Base-by-base conservation (phyloP, 2,113 vertebrate species). In the Strix aluco region DNA sequence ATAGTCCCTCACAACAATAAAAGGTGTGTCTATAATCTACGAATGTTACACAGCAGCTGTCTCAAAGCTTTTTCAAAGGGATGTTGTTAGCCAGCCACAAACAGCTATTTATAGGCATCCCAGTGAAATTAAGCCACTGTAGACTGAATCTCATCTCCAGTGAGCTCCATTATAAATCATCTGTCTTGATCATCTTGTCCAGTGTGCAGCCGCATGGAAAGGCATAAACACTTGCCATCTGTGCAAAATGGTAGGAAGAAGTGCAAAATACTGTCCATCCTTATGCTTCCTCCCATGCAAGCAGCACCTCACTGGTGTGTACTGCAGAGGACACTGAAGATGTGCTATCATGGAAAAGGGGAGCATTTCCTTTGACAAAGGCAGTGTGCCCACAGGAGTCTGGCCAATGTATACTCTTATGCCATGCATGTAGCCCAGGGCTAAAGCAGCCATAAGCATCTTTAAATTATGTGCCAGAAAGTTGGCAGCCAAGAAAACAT, bases 171-270 rank as follows among this genome's bases (percentile, higher is more conserved):
- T 95, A 93, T 95, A 97, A 93, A 88, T 96, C 61, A 90, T 94
- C 92, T 96, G 90, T 94, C 92, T 73, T 94, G 81, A 94, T 95
- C 88, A 84, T 91, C 81, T 95, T 92, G 89, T 95, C 89, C 73
- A 71, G 51, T 81, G 86, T 92, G 92, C 92, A 94, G 92, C 51
- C 86, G 7, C 6, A 2, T 94, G 94, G 94, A 96, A 97, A 88
- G 21, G 47, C 81, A 91, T 93, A 94, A 96, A 97, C 88, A 97
- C 66, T 83, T 88, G 58, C 96, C 96, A 97, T 95, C 93, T 97
- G 96, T 94, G 86, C 93, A 91, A 97, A 93, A 94, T 86, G 26
- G 34, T 82, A 97, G 58, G 42, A 93, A 95, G 78, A 86, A 83
- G 46, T 71, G 59, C 36, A 92, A 95, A 94, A 77, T 70, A 91